These are phyloP conservation scores for Gopherus flavomarginatus DNA, from an alignment of 2,113 vertebrate species.

Conservation along the genomic window DNA sequence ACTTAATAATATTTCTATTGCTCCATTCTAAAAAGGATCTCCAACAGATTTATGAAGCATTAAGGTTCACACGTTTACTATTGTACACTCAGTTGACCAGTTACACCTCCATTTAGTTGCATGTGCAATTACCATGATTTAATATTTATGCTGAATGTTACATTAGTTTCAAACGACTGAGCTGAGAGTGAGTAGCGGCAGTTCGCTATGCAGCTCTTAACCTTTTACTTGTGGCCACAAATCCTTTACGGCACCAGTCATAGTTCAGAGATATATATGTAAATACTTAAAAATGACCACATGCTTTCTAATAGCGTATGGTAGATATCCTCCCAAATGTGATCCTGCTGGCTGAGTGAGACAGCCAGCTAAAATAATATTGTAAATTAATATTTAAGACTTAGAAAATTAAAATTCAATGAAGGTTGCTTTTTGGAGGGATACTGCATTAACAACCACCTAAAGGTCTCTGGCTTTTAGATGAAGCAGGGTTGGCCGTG, in stretches of 20 bases:
- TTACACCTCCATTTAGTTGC: neutral
- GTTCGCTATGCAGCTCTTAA: neutral
- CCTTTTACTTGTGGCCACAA: neutral
- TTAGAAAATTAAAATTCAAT: neutral
- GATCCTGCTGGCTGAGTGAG: neutral
- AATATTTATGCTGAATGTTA: neutral
- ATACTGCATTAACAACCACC: neutral
- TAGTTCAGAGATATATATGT: neutral
- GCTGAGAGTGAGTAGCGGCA: accelerated
- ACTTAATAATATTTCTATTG: neutral
- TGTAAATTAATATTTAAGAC: neutral
- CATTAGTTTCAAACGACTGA: neutral
- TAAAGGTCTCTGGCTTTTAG: neutral
- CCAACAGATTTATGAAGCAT: neutral
- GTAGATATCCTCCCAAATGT: neutral
- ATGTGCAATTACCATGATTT: neutral
- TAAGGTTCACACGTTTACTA: neutral
- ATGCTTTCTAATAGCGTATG: neutral
- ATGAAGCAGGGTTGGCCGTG: neutral
- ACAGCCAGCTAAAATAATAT: neutral
- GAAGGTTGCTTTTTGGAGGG: neutral
- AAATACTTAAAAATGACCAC: neutral
- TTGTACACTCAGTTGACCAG: neutral
- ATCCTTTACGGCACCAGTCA: neutral
- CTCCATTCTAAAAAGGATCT: neutral